Evolutionary conservation across 53 echinoderm and acorn worm genomes (phyloP), one percentile per base, ranked within the genome.

Genomic region (Paracentrotus lividus): DNA sequence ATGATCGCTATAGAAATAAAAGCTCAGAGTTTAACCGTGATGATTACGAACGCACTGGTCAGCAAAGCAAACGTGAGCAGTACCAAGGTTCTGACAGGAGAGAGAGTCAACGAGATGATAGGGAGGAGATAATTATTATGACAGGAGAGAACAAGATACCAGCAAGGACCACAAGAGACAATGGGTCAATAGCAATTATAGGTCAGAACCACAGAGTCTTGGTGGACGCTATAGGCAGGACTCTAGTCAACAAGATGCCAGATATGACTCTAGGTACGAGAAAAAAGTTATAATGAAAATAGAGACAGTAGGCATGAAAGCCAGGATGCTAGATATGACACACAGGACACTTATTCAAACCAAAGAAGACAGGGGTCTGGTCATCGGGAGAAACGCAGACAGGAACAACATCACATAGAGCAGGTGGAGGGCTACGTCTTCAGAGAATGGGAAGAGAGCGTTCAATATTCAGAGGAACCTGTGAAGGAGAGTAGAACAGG

Each of bases 21-120:
- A 61, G 26, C 26, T 14, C 29, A 52, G 72, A 72, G 20, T 91
- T 91, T 9, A 91, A 76, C 54, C 75, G 91, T 45, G 91, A 72
- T 13, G 91, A 91, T 53, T 91, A 91, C 53, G 91, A 91, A 76
- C 91, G 91, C 51, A 91, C 91, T 72, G 91, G 91, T 76, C 42
- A 33, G 67, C 90, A 52, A 88, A 24, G 90, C 12, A 90, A 66
- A 42, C 90, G 20, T 8, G 91, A 72, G 2, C 36, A 51, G 21
- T 54, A 56, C 29, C 31, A 76, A 38, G 52, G 91, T 29, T 24
- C 6, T 44, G 91, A 49, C 13, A 76, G 91, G 32, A 29, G 55
- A 29, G 76, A 52, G 33, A 29, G 29, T 12, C 91, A 36, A 18
- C 72, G 54, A 15, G 55, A 91, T 72, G 76, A 51, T 9, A 27